Evolutionary conservation across 1,140 invertebrate species (phyloP).

Genomic region (Trachymyrmex septentrionalis): DNA sequence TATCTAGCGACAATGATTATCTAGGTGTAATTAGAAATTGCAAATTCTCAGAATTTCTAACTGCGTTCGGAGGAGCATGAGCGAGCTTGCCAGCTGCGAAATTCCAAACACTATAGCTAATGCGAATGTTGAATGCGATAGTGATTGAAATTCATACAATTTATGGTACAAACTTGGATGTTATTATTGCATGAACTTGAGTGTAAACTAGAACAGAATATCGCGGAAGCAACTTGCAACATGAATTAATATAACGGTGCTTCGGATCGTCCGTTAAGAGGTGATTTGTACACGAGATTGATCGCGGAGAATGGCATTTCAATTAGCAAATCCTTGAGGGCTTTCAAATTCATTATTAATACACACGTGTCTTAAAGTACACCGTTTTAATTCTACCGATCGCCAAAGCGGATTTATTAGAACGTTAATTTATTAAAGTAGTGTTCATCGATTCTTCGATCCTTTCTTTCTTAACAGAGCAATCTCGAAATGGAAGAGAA

Average conservation of each 20-base stretch:
- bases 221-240: not conserved
- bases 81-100: not conserved
- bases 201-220: not conserved
- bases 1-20: not conserved
- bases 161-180: constrained; percentile 3
- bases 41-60: not conserved
- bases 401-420: not conserved
- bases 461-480: too few species aligned
- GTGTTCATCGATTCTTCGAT: not conserved
- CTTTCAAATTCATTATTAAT: too few species aligned
- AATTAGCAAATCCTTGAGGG: not conserved
- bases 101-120: not conserved
- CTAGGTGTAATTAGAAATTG: not conserved
- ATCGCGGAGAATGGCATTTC: constrained; percentile 11
- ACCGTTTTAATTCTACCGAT: not conserved
- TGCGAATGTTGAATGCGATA: not conserved
- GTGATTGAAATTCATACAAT: constrained; percentile 30
- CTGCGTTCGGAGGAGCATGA: not conserved
- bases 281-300: constrained; percentile 10
- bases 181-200: constrained; percentile 32
- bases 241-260: not conserved
- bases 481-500: constrained; percentile 6
- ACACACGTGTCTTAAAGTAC: not conserved
- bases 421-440: not conserved
- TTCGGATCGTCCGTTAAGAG: constrained; percentile 13